Evolutionary conservation across 2,888 invertebrate species (phyloP).

Genomic region (Tiliacea citrago): DNA sequence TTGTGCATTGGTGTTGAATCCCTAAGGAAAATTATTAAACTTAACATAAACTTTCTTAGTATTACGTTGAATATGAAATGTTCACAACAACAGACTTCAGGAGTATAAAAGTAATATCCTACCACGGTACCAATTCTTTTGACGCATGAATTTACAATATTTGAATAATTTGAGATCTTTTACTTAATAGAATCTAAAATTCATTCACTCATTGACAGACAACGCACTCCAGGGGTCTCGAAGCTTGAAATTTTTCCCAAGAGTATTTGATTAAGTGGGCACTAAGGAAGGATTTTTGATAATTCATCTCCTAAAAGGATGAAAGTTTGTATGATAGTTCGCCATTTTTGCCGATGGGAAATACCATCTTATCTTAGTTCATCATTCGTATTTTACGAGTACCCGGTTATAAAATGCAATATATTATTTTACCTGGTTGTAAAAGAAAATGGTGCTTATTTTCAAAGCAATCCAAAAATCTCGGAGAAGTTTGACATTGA

Average conservation of each 20-base stretch:
- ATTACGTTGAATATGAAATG: conserved; percentile 1
- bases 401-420: not conserved
- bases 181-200: not conserved
- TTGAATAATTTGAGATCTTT: not conserved
- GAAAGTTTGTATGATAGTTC: not conserved
- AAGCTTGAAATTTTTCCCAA: not conserved
- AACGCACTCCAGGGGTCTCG: not conserved
- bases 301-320: not conserved
- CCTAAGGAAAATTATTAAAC: not conserved
- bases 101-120: not conserved
- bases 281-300: not conserved
- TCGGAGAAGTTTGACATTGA: conserved; percentile 19
- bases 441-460: conserved; percentile 1
- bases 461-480: conserved; percentile 8
- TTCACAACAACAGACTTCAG: not conserved
- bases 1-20: not conserved
- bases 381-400: not conserved
- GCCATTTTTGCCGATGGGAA: too few species aligned
- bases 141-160: not conserved
- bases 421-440: not conserved
- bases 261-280: too few species aligned
- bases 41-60: not conserved
- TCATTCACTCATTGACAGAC: too few species aligned
- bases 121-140: not conserved
- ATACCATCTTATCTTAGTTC: not conserved